Base-by-base conservation (phyloP, 2,888 invertebrate genomes). In the Hypomecis atomaria region DNA sequence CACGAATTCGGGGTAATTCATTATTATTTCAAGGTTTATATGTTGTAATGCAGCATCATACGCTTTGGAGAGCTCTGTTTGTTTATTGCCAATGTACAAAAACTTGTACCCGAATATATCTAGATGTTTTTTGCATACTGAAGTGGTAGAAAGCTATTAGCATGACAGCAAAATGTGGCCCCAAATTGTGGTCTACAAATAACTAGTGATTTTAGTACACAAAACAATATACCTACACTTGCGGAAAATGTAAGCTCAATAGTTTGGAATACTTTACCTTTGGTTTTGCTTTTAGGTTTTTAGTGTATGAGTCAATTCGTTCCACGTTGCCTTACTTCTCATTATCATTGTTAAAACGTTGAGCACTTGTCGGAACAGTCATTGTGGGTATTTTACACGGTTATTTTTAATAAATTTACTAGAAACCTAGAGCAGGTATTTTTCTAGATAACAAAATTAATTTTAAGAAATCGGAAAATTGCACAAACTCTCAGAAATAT, bases 221-320 rank as follows among this genome's bases (percentile, higher is more conserved):
- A n/a, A n/a, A n/a, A n/a, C n/a, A 49, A 58, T 10, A 36, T 36
- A 33, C 40, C n/a, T 9, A 34, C n/a, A 45, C n/a, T 59, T 45
- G 54, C 54, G 37, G 49, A 55, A 63, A 49, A 55, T 59, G 43
- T 50, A 36, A 37, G 6, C 38, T 59, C 63, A 59, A 59, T 43
- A 36, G 13, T 33, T 38, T 59, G 47, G n/a, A 34, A 48, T 42
- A 63, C 58, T 59, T 63, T 40, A 8, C 36, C 36, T 47, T 61
- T 45, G 36, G 58, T 54, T 23, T 55, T 10, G 36, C 34, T 45
- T 62, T 50, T 38, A 43, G 50, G 57, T 62, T 48, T 58, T 58
- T 53, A 62, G 57, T 40, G 23, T 47, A 48, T 9, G 36, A 44
- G 40, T 13, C 45, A 40, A 62, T 62, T 62, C 36, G 62, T 62